Percentiles rank a stretch among this genome's conserved stretches.
phyloP scores from a whole-genome alignment of 2,797 vertebrate species.

The Sebastes jordani region DNA sequence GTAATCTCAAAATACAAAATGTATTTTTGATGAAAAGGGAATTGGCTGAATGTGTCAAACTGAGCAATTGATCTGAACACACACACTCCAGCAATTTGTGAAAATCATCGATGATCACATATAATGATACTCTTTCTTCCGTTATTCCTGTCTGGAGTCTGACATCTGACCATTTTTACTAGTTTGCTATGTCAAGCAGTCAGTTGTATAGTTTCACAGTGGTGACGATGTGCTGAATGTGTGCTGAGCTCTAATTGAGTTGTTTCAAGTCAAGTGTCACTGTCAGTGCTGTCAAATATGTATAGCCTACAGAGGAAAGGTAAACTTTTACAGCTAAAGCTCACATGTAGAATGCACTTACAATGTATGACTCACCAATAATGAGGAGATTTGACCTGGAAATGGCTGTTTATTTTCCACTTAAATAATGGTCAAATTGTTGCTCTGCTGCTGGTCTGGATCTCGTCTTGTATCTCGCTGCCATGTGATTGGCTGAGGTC shows the following conservation, averaged over 20 bases:
- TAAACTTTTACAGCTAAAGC: background rate
- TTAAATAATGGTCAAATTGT: constrained; percentile 14
- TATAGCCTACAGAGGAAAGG: background rate
- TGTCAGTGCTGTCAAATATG: background rate
- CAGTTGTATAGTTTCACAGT: background rate
- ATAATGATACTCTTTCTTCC: background rate
- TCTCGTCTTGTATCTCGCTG: constrained; percentile 44
- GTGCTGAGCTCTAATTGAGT: background rate
- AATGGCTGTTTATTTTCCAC: constrained; percentile 4
- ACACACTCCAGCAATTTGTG: background rate
- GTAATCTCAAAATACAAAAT: background rate
- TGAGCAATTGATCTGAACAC: background rate
- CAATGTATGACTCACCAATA: background rate
- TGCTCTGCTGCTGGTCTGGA: constrained; percentile 25
- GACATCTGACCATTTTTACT: background rate
- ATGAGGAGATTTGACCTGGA: background rate
- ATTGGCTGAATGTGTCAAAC: background rate
- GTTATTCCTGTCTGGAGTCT: background rate
- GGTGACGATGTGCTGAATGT: background rate
- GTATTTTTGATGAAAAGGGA: background rate
- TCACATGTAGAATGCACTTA: background rate
- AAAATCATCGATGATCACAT: background rate
- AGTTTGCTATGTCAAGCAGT: background rate
- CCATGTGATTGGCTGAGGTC: constrained; percentile 56
- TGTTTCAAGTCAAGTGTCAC: background rate